phyloP scores from a whole-genome alignment of 1,140 invertebrate species.

The Parapsyche elsis region DNA sequence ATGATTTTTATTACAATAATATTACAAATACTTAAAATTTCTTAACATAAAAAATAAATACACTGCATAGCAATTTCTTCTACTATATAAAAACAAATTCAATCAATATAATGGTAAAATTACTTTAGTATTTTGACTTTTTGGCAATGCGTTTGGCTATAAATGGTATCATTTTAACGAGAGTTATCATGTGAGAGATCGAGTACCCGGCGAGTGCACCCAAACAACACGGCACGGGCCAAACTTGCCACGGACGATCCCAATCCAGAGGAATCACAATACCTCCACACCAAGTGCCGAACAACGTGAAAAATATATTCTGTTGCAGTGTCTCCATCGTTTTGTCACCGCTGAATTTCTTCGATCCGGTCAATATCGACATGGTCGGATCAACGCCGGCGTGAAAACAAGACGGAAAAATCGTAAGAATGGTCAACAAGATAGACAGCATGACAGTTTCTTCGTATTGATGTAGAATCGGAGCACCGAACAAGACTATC shows the following conservation, averaged over 20 bases:
- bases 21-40: too few relatives aligned
- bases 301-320: slow-evolving; percentile 72
- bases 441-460: slow-evolving; percentile 79
- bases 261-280: slow-evolving; percentile 92
- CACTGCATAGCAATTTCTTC: neutral
- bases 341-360: slow-evolving; percentile 64
- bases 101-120: neutral
- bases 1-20: too few relatives aligned
- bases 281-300: slow-evolving; percentile 90
- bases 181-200: slow-evolving; percentile 68
- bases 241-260: slow-evolving; percentile 89
- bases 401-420: slow-evolving; percentile 73
- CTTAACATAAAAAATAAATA: too few relatives aligned
- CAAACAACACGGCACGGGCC: slow-evolving; percentile 81
- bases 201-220: slow-evolving; percentile 77
- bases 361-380: slow-evolving; percentile 67
- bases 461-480: slow-evolving; percentile 72
- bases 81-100: neutral
- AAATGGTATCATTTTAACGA: slow-evolving; percentile 62
- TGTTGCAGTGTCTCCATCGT: slow-evolving; percentile 70
- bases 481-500: slow-evolving; percentile 82
- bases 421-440: slow-evolving; percentile 74
- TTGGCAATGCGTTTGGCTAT: slow-evolving; percentile 48
- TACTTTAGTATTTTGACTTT: slow-evolving; percentile 35
- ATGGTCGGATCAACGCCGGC: slow-evolving; percentile 70